phyloP scores from a whole-genome alignment of 1,140 invertebrate genomes.

The Cheumatopsyche charites region DNA sequence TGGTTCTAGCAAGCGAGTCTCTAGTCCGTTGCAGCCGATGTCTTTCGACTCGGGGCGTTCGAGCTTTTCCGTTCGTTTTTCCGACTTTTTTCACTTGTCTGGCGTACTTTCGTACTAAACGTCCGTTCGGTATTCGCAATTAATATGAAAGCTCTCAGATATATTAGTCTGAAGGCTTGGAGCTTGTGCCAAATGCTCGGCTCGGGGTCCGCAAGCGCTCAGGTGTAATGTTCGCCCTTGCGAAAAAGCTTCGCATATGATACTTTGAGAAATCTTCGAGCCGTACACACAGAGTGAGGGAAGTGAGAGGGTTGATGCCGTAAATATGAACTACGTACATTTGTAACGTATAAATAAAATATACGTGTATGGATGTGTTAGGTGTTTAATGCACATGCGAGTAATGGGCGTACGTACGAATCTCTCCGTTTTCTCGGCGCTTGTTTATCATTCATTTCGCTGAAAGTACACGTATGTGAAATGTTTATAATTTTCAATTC shows the following conservation, averaged over 20 bases:
- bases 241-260: conserved; percentile 36
- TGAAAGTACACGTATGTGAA: no score
- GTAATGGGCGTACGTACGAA: neutral
- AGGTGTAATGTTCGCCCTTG: conserved; percentile 38
- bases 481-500: no score
- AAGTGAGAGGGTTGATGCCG: neutral
- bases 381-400: neutral
- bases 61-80: no score
- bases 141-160: conserved; percentile 40
- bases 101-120: no score
- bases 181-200: conserved; percentile 31
- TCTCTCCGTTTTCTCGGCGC: no score
- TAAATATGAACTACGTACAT: neutral
- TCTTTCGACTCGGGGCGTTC: no score
- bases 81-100: no score
- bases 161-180: conserved; percentile 29
- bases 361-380: neutral
- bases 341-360: neutral
- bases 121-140: conserved; percentile 28
- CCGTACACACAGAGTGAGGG: neutral
- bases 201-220: conserved; percentile 23
- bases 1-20: no score
- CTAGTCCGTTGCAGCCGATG: no score
- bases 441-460: no score
- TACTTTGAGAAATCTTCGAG: conserved; percentile 15